Evolutionary conservation across 2,888 invertebrate species (phyloP), one percentile per base, ranked within the genome.

Genomic region (Rutpela maculata): DNA sequence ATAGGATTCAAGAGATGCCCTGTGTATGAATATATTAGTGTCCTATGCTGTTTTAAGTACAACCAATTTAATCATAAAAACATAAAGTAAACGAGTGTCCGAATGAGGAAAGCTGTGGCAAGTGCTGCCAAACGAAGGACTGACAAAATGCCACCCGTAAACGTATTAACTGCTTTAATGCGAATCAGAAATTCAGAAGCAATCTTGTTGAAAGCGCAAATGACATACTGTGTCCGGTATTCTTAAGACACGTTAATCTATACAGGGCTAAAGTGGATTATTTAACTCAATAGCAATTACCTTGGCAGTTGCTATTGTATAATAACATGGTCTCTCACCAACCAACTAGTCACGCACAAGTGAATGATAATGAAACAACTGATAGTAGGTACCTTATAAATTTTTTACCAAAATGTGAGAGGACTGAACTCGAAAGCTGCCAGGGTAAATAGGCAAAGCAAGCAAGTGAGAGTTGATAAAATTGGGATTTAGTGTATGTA

Each of bases 61-160:
- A 57, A 57, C 17, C 57, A 57, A 17, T 57, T 57, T 17, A 57
- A 17, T 57, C n/a, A n/a, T n/a, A n/a, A n/a, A n/a, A n/a, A n/a
- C 57, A 57, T 10, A 43, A 43, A 43, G 38, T 10, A 11, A 43
- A 11, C 17, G 57, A 57, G 3, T 57, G 17, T 57, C 10, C 19
- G 57, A 57, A 57, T 57, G 19, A 17, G 11, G 57, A 57, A 57
- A 57, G 57, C 11, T 57, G 17, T 57, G 57, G 57, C 17, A 57
- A 57, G 17, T 57, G 19, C 57, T 57, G 57, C 17, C 57, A 57
- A 57, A 57, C 17, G 17, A 57, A 57, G 17, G 6, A 57, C 57
- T 57, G 57, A 2, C 57, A 57, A 57, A 57, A 57, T 57, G 17
- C 11, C 17, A 17, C 17, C 57, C 57, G 11, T 57, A 57, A 57